phyloP scores from a whole-genome alignment of 2,888 invertebrate species.

The Pseudococcus longispinus region DNA sequence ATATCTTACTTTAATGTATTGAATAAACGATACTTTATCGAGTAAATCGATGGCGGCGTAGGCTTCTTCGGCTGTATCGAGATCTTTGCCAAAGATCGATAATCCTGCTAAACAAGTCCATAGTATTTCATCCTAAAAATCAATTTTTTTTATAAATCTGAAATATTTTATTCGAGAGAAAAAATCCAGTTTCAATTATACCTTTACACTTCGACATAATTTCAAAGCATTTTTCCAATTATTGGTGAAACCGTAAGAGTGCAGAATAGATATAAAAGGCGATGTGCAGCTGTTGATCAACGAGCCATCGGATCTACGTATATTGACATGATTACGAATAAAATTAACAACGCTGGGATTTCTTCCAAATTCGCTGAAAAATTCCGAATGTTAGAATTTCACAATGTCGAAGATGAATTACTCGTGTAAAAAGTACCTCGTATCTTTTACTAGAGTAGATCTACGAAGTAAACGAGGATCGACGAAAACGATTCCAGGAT shows the following conservation, averaged over 20 bases:
- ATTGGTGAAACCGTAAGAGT: conserved; percentile 74
- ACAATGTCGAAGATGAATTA: not conserved
- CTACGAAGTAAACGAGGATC: conserved; percentile 73
- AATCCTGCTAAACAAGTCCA: conserved; percentile 96
- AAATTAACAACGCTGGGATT: conserved; percentile 82
- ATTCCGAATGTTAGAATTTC: not conserved
- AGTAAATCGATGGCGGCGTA: conserved; percentile 88
- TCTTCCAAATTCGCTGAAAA: conserved; percentile 81
- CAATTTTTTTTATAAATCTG: not conserved
- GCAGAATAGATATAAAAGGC: conserved; percentile 73
- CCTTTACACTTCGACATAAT: conserved; percentile 75
- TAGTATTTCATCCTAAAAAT: conserved; percentile 68
- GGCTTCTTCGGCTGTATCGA: conserved; percentile 91
- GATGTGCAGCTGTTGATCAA: conserved; percentile 76
- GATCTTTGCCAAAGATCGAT: conserved; percentile 83
- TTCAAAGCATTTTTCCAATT: conserved; percentile 86
- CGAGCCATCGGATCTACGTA: conserved; percentile 89
- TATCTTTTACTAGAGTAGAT: conserved; percentile 64
- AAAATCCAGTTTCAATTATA: conserved; percentile 60
- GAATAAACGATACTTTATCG: conserved; percentile 86
- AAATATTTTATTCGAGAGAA: not conserved
- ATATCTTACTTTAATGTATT: conserved; percentile 76
- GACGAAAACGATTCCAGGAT: conserved; percentile 75
- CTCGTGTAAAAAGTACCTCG: conserved; percentile 61
- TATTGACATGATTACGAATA: conserved; percentile 81